Base-by-base conservation (phyloP, 2,113 vertebrate genomes). In the Marcusenius ussheri region DNA sequence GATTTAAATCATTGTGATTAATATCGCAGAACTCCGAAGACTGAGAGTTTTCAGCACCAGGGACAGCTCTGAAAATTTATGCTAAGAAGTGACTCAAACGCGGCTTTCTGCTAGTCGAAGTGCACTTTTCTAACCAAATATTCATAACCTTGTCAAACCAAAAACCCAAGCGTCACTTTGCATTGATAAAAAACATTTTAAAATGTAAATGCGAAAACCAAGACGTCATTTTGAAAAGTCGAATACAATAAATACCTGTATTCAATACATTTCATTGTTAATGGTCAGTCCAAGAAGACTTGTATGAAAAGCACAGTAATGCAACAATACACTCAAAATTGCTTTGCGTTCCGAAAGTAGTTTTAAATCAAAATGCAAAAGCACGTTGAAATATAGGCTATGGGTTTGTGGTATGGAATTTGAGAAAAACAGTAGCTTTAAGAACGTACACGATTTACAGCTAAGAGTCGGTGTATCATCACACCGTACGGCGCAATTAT, bases 11-110 rank as follows among this genome's bases (percentile, higher is more conserved):
- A 35, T 80, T 7, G 74, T 19, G 15, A 80, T 80, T 39, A 42
- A 42, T 42, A 39, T 35, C 15, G 35, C 74, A 80, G 74, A 15
- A 19, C 74, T 39, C 35, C 13, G 15, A 80, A 42, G 13, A 17
- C 35, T 10, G 19, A 46, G 49, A 10, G 39, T 35, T 89, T 56
- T 92, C 92, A 93, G 93, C 47, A 93, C 92, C 92, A 58, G n/a
- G 92, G 93, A 93, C 91, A 93, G 91, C 66, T 85, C 89, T 45
- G 10, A 7, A 56, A 45, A 42, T 31, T 3, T 70, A 83, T 9
- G 39, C 45, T 3, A 45, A 47, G 83, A 10, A 80, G 31, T 17
- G 35, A 80, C 74, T 35, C 74, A 39, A 35, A 80, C 3, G 6
- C 74, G 31, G 35, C 31, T 42, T 35, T 80, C 74, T 19, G 74